Percentiles rank a stretch among this genome's conserved stretches.
Conservation (phyloP, 2,113 vertebrate species). For the Ginglymostoma cirratum region DNA sequence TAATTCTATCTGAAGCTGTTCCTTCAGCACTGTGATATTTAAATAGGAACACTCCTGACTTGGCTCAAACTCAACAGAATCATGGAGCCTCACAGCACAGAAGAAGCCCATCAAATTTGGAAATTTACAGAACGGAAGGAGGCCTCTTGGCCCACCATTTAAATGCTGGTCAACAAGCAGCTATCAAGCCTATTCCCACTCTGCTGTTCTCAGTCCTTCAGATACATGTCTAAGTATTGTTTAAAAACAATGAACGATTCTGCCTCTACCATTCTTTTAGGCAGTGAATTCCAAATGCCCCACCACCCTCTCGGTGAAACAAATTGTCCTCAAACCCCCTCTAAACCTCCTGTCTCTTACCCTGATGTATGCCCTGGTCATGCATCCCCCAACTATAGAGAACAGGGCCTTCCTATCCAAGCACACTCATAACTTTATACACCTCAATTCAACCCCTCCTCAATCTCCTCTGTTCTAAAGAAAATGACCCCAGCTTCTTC, state of each 20-base stretch:
- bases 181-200: no score
- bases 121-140: neutral
- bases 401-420: no score
- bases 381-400: no score
- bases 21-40: neutral
- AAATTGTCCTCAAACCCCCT: no score
- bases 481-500: neutral
- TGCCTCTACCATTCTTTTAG: no score
- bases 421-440: neutral
- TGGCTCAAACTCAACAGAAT: neutral
- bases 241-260: no score
- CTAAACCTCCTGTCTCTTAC: no score
- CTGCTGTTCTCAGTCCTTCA: neutral
- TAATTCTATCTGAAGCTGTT: neutral
- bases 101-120: neutral
- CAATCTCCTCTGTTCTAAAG: neutral
- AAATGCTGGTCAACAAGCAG: no score
- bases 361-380: no score
- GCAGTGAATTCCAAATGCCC: neutral
- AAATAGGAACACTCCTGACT: neutral
- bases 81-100: neutral
- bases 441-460: neutral
- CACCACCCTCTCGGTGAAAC: neutral
- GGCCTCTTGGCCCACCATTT: neutral
- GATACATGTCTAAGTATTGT: neutral